Conservation (phyloP, 2,888 invertebrate species). For the Polietes domitor region DNA sequence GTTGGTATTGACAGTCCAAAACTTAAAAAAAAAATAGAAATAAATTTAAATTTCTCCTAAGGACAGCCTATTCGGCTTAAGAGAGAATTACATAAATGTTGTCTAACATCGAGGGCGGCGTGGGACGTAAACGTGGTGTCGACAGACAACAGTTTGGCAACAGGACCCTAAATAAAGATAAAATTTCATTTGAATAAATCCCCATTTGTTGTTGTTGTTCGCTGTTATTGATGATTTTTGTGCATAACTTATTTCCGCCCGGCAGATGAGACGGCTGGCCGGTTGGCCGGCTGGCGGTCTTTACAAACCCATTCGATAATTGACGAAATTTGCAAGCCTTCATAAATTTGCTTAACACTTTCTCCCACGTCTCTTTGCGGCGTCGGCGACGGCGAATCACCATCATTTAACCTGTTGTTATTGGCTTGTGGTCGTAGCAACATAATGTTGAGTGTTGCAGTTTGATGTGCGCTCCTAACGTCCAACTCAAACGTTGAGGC, state of each 20-base stretch:
- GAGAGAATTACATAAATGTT: conserved; percentile 14
- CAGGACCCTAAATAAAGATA: conserved; percentile 24
- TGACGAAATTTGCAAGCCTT: conserved; percentile 19
- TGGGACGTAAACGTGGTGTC: background rate
- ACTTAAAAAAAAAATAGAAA: background rate
- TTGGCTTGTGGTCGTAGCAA: background rate
- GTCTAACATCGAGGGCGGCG: background rate
- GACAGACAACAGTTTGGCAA: background rate
- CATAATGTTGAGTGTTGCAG: background rate
- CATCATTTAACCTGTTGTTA: conserved; percentile 32
- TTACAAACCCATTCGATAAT: conserved; percentile 12
- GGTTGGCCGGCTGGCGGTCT: background rate
- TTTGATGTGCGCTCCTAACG: background rate
- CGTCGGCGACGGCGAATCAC: background rate
- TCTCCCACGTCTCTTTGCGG: background rate
- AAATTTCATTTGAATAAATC: conserved; percentile 37
- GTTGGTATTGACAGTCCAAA: background rate
- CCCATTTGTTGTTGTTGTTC: background rate
- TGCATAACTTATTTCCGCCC: conserved; percentile 28
- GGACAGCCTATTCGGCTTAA: conserved; percentile 1
- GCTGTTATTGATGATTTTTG: background rate
- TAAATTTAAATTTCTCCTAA: conserved; percentile 11
- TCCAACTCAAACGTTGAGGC: background rate
- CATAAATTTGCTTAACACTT: conserved; percentile 24
- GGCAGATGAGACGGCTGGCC: background rate